phyloP scores from a whole-genome alignment of 2,888 invertebrate species.

The Torymus aiolomorphi region DNA sequence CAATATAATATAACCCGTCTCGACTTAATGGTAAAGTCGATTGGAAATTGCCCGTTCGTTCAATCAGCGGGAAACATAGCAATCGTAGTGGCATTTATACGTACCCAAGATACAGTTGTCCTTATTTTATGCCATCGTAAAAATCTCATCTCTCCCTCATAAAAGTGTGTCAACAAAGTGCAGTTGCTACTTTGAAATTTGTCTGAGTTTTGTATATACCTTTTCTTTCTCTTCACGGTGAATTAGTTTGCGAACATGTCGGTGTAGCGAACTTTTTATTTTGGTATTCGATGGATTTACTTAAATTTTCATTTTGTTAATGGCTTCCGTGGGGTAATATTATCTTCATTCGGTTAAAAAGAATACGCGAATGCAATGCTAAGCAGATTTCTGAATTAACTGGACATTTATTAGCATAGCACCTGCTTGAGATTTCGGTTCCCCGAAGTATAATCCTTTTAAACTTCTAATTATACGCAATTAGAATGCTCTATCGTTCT shows the following conservation, averaged over 20 bases:
- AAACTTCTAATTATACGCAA: constrained; percentile 37
- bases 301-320: not conserved
- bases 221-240: not conserved
- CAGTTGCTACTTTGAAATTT: not conserved
- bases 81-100: constrained; percentile 3
- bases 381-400: constrained; percentile 3
- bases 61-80: constrained; percentile 19
- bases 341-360: not conserved
- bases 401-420: constrained; percentile 12
- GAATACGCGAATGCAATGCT: not conserved
- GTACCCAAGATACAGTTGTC: not conserved
- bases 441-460: constrained; percentile 17
- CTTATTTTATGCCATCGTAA: constrained; percentile 23
- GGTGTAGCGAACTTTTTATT: not conserved
- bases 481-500: constrained; percentile 6
- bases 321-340: not conserved
- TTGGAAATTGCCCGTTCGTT: constrained; percentile 12
- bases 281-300: not conserved
- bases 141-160: not conserved
- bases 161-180: constrained; percentile 35
- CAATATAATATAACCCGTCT: not conserved
- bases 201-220: not conserved
- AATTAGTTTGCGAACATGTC: not conserved
- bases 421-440: constrained; percentile 4
- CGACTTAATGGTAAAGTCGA: constrained; percentile 6